Base-by-base conservation (phyloP, 1,140 invertebrate genomes). In the Araneus ventricosus region DNA sequence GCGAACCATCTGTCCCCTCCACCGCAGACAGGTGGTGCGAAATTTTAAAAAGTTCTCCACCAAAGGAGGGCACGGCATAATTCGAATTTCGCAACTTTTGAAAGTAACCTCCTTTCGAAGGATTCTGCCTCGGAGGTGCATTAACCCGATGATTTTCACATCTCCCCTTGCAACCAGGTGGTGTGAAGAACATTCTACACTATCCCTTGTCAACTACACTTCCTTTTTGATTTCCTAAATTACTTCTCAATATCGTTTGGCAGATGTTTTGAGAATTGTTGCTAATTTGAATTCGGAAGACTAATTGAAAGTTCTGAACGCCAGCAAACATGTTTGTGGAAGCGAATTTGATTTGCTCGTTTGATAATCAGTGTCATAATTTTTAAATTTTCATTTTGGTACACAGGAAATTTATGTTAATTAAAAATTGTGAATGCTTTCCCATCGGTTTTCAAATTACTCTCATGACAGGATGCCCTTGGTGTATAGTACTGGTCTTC, bases 31-130 rank as follows among this genome's bases (percentile, higher is more conserved):
- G 79, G 79, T 82, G 79, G 79, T 82, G 79, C 39, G 6, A 27
- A 17, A 4, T 82, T 82, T 82, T 82, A n/a, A 41, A 30, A 41
- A 41, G 39, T 37, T 75, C 67, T 75, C 67, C 67, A 37, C 27
- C 27, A 75, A 75, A 75, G 67, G 67, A 75, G 67, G 67, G 30
- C 67, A 75, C 3, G 67, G 67, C 67, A 75, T 75, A 30, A 82
- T 41, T 82, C 39, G 79, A 82, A 82, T 82, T 82, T 82, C 79
- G 79, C 37, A 82, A 82, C 37, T 82, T 82, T 82, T 82, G 30
- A 37, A 75, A 75, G 27, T 75, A 75, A 75, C 67, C 67, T 75
- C 67, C 20, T 75, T 75, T 75, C 27, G 17, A 34, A 34, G 30
- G 27, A 75, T 37, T 75, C 27, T 75, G 30, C 30, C 67, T n/a